Evolutionary conservation across 2,113 vertebrate species (phyloP).

Genomic region (Onychostoma macrolepis): DNA sequence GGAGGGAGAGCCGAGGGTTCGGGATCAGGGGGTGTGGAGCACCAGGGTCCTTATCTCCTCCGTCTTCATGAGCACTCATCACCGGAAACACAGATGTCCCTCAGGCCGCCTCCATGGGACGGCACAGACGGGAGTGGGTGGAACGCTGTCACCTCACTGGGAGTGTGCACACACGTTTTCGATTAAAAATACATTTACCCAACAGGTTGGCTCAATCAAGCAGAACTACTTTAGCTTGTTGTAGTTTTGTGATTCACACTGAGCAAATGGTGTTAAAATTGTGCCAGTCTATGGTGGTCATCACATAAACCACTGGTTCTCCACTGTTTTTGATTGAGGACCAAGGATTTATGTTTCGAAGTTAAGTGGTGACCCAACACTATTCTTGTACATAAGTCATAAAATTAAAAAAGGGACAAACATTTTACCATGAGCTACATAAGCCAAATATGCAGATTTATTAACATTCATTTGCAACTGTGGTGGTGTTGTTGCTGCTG

Average conservation of each 20-base stretch:
- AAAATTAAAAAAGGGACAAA: neutral
- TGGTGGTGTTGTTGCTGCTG: too few species aligned
- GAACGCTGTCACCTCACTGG: neutral
- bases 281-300: neutral
- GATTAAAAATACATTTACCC: conserved; percentile 9
- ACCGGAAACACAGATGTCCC: conserved; percentile 42
- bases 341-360: neutral
- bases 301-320: neutral
- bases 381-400: neutral
- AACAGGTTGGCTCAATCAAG: neutral
- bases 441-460: neutral
- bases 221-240: conserved; percentile 6
- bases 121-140: conserved; percentile 1
- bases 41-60: conserved; percentile 32
- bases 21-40: neutral
- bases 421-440: neutral
- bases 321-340: neutral
- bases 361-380: neutral
- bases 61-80: conserved; percentile 12
- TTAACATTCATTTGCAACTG: neutral
- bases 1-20: conserved; percentile 27
- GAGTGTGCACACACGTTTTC: neutral
- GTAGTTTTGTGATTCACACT: conserved; percentile 12
- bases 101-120: neutral
- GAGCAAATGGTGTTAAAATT: neutral